phyloP scores from a whole-genome alignment of 2,113 vertebrate species.

The Isurus oxyrinchus region DNA sequence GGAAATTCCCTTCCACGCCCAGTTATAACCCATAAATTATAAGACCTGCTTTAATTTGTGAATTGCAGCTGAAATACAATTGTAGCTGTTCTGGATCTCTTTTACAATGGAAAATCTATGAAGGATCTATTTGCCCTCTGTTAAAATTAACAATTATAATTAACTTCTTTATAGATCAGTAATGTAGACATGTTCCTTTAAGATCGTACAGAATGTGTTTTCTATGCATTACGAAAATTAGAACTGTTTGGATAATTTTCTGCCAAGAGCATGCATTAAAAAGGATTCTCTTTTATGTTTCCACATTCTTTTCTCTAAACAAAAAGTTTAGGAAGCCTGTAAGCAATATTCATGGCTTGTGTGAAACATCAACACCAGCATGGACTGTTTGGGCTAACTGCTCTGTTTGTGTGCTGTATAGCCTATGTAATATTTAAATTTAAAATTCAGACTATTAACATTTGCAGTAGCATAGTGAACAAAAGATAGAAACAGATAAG shows the following conservation, averaged over 20 bases:
- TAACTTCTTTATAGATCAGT: too few species aligned
- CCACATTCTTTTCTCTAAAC: neutral
- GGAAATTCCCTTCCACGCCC: slow-evolving; percentile 15
- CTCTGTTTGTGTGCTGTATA: neutral
- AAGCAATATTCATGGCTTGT: neutral
- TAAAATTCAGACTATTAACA: neutral
- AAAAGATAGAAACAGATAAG: neutral
- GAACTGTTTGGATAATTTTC: neutral
- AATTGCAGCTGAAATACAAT: neutral
- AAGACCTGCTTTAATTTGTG: neutral
- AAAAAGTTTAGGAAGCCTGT: neutral
- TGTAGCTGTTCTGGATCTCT: neutral
- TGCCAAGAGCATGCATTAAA: neutral
- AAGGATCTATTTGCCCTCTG: neutral
- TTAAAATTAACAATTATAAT: neutral
- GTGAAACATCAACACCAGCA: neutral
- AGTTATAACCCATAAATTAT: neutral
- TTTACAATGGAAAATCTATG: neutral
- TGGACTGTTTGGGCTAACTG: neutral
- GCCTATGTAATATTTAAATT: neutral
- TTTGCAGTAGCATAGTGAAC: neutral
- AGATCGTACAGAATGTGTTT: neutral
- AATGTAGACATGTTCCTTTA: neutral
- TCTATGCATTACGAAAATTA: neutral
- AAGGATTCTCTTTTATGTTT: neutral